Conservation (phyloP, 2,888 invertebrate species). For the Acronicta leporina region DNA sequence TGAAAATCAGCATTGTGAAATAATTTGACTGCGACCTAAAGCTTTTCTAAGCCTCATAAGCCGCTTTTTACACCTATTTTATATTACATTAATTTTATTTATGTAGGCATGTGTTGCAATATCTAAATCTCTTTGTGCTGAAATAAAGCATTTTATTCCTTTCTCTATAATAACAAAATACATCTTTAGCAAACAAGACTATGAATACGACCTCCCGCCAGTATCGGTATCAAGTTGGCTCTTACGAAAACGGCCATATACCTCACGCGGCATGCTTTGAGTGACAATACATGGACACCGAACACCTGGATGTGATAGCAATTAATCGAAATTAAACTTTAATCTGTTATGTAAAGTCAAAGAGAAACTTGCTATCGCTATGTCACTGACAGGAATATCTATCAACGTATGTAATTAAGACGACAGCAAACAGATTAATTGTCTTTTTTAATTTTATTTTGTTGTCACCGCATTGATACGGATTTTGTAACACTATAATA, state of each 20-base stretch:
- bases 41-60: too few relatives aligned
- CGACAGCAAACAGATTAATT: conserved; percentile 20
- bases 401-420: conserved; percentile 27
- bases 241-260: conserved; percentile 83
- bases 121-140: too few relatives aligned
- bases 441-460: conserved; percentile 3
- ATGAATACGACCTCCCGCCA: conserved; percentile 67
- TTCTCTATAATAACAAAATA: background rate
- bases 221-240: conserved; percentile 71
- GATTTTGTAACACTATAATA: background rate
- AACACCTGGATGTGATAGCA: conserved; percentile 44
- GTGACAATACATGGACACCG: conserved; percentile 64
- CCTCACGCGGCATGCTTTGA: conserved; percentile 73
- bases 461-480: background rate
- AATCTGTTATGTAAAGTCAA: conserved; percentile 43
- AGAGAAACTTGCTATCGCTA: conserved; percentile 36
- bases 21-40: too few relatives aligned
- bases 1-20: too few relatives aligned
- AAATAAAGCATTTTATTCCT: too few relatives aligned
- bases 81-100: too few relatives aligned
- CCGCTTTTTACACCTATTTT: too few relatives aligned
- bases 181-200: conserved; percentile 51
- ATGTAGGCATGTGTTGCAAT: too few relatives aligned
- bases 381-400: conserved; percentile 34
- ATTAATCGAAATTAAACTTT: conserved; percentile 46